These are phyloP conservation scores for Calephelis virginiensis DNA, from an alignment of 1,140 invertebrate genomes.

Conservation along the genomic window DNA sequence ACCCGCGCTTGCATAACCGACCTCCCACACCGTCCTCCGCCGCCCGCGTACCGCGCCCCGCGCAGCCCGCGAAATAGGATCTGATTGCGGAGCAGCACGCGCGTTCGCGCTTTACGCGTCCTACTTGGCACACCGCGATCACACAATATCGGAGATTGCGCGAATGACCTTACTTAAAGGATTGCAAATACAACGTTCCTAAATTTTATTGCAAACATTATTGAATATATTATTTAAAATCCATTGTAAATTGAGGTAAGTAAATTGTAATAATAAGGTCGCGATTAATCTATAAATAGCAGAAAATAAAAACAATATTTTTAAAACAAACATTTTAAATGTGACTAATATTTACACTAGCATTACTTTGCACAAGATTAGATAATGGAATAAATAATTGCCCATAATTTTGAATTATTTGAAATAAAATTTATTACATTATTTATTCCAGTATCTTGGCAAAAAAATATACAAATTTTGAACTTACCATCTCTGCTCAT, in stretches of 20 bases:
- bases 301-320: too few species aligned
- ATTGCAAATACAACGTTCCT: slow-evolving; percentile 49
- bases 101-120: slow-evolving; percentile 43
- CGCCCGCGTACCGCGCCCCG: slow-evolving; percentile 39
- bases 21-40: slow-evolving; percentile 52
- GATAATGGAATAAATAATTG: neutral
- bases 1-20: slow-evolving; percentile 78
- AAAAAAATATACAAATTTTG: slow-evolving; percentile 22
- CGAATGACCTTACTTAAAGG: slow-evolving; percentile 58
- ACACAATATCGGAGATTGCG: slow-evolving; percentile 43
- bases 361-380: neutral
- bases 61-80: slow-evolving; percentile 59
- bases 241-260: too few species aligned
- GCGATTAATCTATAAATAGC: neutral
- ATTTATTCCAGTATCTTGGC: slow-evolving; percentile 1
- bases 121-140: slow-evolving; percentile 53
- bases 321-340: too few species aligned
- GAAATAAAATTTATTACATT: neutral
- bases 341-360: neutral
- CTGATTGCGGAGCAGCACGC: slow-evolving; percentile 46
- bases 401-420: neutral
- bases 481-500: slow-evolving; percentile 98
- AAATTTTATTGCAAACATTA: neutral
- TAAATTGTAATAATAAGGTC: too few species aligned
- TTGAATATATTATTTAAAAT: neutral